phyloP scores from a whole-genome alignment of 2,797 vertebrate species.

The Epinephelus awoara region DNA sequence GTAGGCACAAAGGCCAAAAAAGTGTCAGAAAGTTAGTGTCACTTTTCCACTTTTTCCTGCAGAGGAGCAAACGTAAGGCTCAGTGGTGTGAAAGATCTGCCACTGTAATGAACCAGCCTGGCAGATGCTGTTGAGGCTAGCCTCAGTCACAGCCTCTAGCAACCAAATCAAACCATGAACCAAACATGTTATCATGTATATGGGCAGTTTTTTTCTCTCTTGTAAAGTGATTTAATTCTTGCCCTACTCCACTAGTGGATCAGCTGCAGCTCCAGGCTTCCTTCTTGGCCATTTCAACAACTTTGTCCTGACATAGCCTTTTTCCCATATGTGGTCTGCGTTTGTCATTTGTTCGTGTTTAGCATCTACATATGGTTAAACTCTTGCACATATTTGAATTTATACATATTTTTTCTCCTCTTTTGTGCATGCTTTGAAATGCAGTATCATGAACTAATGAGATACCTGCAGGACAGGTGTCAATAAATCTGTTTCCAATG shows the following conservation, averaged over 20 bases:
- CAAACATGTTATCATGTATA: not conserved
- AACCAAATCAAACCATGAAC: not conserved
- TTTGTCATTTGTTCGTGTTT: conserved; percentile 12
- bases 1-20: conserved; percentile 34
- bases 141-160: not conserved
- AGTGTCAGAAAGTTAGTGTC: conserved; percentile 33
- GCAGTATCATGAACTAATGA: not conserved
- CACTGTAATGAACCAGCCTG: conserved; percentile 19
- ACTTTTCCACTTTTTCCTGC: conserved; percentile 24
- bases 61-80: not conserved
- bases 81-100: conserved; percentile 13
- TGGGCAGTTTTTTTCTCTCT: not conserved
- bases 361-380: not conserved
- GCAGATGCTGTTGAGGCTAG: not conserved
- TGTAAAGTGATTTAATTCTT: not conserved
- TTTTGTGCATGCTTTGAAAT: not conserved
- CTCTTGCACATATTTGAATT: too few species aligned
- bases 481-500: not conserved
- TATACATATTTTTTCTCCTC: too few species aligned
- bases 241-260: not conserved
- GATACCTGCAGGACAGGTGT: not conserved
- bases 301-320: not conserved
- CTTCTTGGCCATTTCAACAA: not conserved
- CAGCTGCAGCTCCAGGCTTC: not conserved
- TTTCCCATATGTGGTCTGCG: not conserved